phyloP scores from a whole-genome alignment of 2,113 vertebrate species.

The Actenoides lindsayi region DNA sequence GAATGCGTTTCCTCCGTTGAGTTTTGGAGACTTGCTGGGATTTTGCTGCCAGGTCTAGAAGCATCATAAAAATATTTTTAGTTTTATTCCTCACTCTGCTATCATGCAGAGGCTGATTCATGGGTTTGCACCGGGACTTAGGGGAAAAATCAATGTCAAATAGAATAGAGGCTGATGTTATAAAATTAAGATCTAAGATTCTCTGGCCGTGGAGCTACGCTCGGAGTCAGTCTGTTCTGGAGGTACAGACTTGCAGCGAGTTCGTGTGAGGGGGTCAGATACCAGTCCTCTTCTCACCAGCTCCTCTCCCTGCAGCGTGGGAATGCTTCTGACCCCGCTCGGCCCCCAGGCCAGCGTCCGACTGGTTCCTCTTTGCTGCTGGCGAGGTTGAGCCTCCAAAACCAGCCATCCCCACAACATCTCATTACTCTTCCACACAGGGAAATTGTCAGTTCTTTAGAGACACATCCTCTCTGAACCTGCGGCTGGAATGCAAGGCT shows the following conservation, averaged over 20 bases:
- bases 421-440: rapidly evolving
- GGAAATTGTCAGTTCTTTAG: background rate
- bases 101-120: background rate
- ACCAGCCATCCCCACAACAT: rapidly evolving
- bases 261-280: background rate
- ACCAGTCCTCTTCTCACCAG: background rate
- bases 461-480: background rate
- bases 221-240: background rate
- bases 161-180: background rate
- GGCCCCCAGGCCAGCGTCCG: rapidly evolving
- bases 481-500: background rate
- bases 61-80: background rate
- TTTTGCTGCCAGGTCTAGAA: background rate
- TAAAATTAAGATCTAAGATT: constrained; percentile 33
- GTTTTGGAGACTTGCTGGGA: background rate
- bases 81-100: constrained; percentile 7
- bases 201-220: background rate
- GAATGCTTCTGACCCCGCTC: rapidly evolving
- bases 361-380: background rate
- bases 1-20: rapidly evolving
- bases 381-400: rapidly evolving
- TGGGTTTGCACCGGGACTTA: background rate
- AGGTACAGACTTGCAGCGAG: rapidly evolving
- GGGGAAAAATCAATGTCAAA: constrained; percentile 18
- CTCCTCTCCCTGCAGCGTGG: background rate